Conservation (phyloP, 2,797 vertebrate genomes). For the Huso huso region DNA sequence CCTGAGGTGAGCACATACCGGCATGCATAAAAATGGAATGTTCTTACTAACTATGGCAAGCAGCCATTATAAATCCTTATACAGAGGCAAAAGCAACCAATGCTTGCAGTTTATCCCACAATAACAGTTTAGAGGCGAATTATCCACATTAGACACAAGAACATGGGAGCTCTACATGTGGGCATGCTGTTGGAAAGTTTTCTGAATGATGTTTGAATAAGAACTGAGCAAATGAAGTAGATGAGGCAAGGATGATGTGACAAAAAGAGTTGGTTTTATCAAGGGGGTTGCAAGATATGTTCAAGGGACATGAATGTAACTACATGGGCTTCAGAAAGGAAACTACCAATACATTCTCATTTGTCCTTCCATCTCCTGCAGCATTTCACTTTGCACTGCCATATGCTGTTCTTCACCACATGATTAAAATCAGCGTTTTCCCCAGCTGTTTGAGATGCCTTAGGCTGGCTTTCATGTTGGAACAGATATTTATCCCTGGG, state of each 20-base stretch:
- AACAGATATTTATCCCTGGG: conserved; percentile 2
- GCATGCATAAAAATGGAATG: too few relatives aligned
- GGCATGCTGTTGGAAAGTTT: too few relatives aligned
- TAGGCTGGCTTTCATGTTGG: neutral
- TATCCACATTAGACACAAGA: too few relatives aligned
- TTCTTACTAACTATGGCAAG: too few relatives aligned
- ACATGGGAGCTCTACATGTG: too few relatives aligned
- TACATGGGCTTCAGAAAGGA: neutral
- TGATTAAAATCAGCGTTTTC: conserved; percentile 1
- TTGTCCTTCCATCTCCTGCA: conserved; percentile 1
- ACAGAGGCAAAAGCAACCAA: too few relatives aligned
- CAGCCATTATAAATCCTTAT: too few relatives aligned
- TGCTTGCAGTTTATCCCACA: too few relatives aligned
- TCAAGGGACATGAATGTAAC: neutral
- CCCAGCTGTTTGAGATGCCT: conserved; percentile 1
- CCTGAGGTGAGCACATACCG: too few relatives aligned
- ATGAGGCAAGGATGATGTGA: neutral
- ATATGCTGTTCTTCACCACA: conserved; percentile 1
- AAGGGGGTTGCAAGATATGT: neutral
- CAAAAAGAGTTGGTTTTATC: neutral
- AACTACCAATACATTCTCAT: neutral
- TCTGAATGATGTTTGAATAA: too few relatives aligned
- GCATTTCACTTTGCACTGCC: neutral
- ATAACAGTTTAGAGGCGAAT: too few relatives aligned
- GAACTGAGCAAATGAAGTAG: too few relatives aligned